Conservation (phyloP, 1,140 invertebrate species). For the Idris sp. region DNA sequence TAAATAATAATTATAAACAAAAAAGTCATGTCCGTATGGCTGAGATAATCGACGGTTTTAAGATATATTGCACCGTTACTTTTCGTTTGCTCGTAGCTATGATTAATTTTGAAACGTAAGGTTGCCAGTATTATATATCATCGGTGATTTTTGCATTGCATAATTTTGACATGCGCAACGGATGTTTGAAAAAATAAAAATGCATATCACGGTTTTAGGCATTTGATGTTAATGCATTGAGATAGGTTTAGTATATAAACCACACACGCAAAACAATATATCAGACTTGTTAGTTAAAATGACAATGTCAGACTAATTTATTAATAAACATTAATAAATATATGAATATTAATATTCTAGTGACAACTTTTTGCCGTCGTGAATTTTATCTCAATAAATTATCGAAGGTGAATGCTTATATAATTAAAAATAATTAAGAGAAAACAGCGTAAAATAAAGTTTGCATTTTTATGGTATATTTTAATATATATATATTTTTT, state of each 20-base stretch:
- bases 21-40: constrained; percentile 23
- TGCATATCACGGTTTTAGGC: constrained; percentile 19
- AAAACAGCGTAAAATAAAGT: no score
- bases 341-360: no score
- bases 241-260: not conserved
- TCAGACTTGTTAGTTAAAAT: not conserved
- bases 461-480: no score
- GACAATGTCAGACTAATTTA: no score
- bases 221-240: not conserved
- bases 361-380: no score
- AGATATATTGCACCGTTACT: constrained; percentile 40
- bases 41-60: constrained; percentile 35
- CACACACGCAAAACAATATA: no score
- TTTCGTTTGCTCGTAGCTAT: constrained; percentile 40
- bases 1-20: constrained; percentile 32
- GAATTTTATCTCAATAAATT: no score
- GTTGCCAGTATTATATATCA: constrained; percentile 32
- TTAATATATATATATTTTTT: no score
- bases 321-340: no score
- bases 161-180: constrained; percentile 30
- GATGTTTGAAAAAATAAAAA: constrained; percentile 19
- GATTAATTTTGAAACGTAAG: constrained; percentile 49
- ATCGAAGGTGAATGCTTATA: no score
- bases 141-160: constrained; percentile 32
- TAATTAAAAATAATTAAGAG: no score